Percentiles rank a stretch among this genome's conserved stretches.
Conservation (phyloP, 2,113 vertebrate genomes). For the Psephotus haematonotus region DNA sequence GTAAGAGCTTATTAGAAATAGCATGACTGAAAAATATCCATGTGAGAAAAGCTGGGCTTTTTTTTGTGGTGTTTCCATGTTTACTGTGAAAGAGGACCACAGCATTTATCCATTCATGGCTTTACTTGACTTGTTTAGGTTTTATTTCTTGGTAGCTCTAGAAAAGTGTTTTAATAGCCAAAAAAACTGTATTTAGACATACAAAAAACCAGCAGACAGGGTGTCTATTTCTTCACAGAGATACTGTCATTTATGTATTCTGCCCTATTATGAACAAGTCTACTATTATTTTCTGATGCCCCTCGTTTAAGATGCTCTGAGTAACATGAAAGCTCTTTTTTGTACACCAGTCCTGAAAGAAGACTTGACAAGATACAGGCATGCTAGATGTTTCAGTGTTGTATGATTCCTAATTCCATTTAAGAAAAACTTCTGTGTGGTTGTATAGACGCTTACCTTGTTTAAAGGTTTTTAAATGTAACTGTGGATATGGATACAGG, state of each 20-base stretch:
- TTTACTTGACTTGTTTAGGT: conserved; percentile 55
- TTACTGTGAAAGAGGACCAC: conserved; percentile 7
- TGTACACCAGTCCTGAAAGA: not conserved
- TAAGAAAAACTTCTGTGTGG: not conserved
- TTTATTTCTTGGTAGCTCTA: conserved; percentile 72
- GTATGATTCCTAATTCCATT: not conserved
- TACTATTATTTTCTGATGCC: conserved; percentile 59
- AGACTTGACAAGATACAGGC: conserved; percentile 8
- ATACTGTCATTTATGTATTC: conserved; percentile 71
- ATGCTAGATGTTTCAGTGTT: not conserved
- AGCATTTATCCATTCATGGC: conserved; percentile 54
- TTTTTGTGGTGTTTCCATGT: not conserved
- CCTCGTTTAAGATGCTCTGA: conserved; percentile 51
- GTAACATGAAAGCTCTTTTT: not conserved
- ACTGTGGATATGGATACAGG: not conserved
- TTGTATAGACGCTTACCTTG: not conserved
- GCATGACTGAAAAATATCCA: not conserved
- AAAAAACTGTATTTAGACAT: conserved; percentile 74
- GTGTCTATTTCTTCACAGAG: conserved; percentile 75
- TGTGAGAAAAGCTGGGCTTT: not conserved
- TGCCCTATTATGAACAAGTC: conserved; percentile 35
- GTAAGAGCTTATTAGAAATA: not conserved
- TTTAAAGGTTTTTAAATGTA: not conserved
- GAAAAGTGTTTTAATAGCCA: conserved; percentile 71
- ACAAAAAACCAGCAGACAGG: conserved; percentile 75